Percentiles rank a stretch among this genome's conserved stretches.
phyloP scores from a whole-genome alignment of 1,140 invertebrate species.

The Papilio machaon region DNA sequence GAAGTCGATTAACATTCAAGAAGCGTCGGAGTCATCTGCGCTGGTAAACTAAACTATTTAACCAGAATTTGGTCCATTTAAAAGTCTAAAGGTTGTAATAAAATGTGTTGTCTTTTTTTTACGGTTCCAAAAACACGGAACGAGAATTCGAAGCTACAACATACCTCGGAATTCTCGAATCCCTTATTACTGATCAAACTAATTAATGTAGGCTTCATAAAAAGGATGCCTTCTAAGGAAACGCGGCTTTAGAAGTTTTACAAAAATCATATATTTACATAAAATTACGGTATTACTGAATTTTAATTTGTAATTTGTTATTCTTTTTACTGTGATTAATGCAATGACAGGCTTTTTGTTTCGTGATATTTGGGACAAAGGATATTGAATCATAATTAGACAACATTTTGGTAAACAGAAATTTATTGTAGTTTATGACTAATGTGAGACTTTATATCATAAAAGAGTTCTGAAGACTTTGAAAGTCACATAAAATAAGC shows the following conservation, averaged over 20 bases:
- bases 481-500: too few species aligned
- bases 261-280: conserved; percentile 4
- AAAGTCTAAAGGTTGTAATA: conserved; percentile 29
- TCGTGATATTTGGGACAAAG: not conserved
- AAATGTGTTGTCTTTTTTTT: conserved; percentile 10
- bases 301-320: not conserved
- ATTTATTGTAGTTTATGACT: too few species aligned
- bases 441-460: too few species aligned
- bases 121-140: not conserved
- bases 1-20: conserved; percentile 21
- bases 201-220: conserved; percentile 19
- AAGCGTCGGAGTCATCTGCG: conserved; percentile 8
- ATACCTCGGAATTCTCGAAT: conserved; percentile 12
- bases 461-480: too few species aligned
- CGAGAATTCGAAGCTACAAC: conserved; percentile 15
- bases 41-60: conserved; percentile 20
- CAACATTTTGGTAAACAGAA: not conserved
- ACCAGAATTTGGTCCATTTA: conserved; percentile 16
- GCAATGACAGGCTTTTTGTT: not conserved
- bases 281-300: not conserved
- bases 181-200: conserved; percentile 27
- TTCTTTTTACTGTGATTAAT: not conserved
- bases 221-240: conserved; percentile 20
- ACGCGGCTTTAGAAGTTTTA: not conserved
- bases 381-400: not conserved